These are phyloP conservation scores for Cotesia chilonis DNA, from an alignment of 1,140 invertebrate species.

Conservation along the genomic window DNA sequence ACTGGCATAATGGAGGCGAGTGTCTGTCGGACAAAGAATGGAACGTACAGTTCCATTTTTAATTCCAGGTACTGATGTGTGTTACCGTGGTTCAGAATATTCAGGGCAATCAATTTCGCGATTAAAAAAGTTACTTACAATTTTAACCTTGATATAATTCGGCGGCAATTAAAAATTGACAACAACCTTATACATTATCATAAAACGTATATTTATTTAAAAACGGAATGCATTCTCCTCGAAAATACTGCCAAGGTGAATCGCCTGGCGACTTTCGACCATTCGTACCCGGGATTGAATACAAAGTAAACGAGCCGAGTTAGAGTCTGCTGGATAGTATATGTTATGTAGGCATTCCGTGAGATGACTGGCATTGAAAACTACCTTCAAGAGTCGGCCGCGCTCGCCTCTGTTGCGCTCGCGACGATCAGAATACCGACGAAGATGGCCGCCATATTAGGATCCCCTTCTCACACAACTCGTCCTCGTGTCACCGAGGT, in stretches of 20 bases:
- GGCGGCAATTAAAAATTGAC: no score
- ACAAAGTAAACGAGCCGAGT: slow-evolving; percentile 50
- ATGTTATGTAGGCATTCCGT: slow-evolving; percentile 53
- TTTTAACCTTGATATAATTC: no score
- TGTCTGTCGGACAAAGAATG: slow-evolving; percentile 10
- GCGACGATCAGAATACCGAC: slow-evolving; percentile 62
- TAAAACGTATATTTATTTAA: neutral
- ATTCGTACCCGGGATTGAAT: slow-evolving; percentile 44
- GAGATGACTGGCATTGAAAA: slow-evolving; percentile 65
- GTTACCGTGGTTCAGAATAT: neutral
- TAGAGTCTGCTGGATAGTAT: slow-evolving; percentile 31
- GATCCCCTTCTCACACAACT: slow-evolving; percentile 40
- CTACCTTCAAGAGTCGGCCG: slow-evolving; percentile 51
- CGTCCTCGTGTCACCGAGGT: slow-evolving; percentile 32
- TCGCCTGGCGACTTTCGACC: slow-evolving; percentile 13
- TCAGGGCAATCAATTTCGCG: no score
- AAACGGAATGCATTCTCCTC: slow-evolving; percentile 40
- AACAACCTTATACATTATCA: neutral
- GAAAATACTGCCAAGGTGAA: slow-evolving; percentile 50
- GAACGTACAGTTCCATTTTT: no score
- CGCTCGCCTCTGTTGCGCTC: slow-evolving; percentile 50
- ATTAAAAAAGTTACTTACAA: no score
- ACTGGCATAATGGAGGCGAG: slow-evolving; percentile 18
- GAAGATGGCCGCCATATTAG: slow-evolving; percentile 63
- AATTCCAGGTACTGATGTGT: neutral